phyloP scores from a whole-genome alignment of 2,888 invertebrate genomes.

The Macrostomum cliftonense region DNA sequence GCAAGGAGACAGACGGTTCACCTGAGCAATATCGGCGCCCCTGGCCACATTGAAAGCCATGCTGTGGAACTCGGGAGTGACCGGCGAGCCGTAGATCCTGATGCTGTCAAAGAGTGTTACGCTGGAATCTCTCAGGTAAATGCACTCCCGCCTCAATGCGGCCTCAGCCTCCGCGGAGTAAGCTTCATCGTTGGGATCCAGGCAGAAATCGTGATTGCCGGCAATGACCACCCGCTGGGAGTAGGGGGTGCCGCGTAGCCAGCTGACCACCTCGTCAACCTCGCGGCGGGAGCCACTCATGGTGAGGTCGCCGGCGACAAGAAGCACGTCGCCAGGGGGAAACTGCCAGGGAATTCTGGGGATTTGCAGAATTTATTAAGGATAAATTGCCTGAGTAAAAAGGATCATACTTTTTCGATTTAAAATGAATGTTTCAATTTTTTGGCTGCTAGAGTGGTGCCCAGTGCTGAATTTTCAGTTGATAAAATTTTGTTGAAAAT shows the following conservation, averaged over 20 bases:
- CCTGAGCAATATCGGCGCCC: conserved; percentile 50
- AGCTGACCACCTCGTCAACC: conserved; percentile 55
- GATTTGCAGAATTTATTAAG: too few relatives aligned
- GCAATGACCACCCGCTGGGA: conserved; percentile 61
- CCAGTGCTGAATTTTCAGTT: too few relatives aligned
- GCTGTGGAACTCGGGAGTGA: conserved; percentile 61
- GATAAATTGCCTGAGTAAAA: too few relatives aligned
- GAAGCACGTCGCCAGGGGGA: conserved; percentile 59
- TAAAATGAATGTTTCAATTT: too few relatives aligned
- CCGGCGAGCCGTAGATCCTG: conserved; percentile 61
- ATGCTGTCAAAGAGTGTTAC: conserved; percentile 49
- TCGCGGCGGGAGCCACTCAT: conserved; percentile 54
- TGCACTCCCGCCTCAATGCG: conserved; percentile 41
- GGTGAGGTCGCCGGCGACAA: conserved; percentile 68
- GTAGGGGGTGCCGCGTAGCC: conserved; percentile 56
- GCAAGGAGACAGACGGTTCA: too few relatives aligned
- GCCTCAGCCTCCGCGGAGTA: not conserved
- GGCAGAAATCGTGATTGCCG: conserved; percentile 66
- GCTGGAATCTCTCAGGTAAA: conserved; percentile 54
- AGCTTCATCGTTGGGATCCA: conserved; percentile 43
- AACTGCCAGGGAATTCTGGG: conserved; percentile 23
- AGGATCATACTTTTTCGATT: too few relatives aligned
- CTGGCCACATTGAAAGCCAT: conserved; percentile 65
- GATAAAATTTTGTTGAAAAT: too few relatives aligned
- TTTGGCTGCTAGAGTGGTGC: too few relatives aligned